These are phyloP conservation scores for Metopia argyrocephala DNA, from an alignment of 2,888 invertebrate species.

Conservation along the genomic window DNA sequence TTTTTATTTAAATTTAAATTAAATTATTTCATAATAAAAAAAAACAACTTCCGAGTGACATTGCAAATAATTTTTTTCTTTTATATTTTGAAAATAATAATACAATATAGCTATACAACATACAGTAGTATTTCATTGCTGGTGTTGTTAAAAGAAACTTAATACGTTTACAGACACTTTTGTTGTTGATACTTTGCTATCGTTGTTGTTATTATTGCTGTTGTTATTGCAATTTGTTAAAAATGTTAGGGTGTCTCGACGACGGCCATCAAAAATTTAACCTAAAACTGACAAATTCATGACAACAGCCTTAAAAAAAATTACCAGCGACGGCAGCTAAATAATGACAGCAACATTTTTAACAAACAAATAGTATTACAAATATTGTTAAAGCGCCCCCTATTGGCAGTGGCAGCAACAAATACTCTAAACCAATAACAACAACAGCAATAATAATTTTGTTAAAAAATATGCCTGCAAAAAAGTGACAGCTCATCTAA, in stretches of 20 bases:
- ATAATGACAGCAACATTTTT: constrained; percentile 58
- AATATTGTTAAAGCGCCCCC: constrained; percentile 60
- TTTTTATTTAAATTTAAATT: too few species aligned
- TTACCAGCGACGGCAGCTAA: constrained; percentile 34
- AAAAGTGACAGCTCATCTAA: constrained; percentile 49
- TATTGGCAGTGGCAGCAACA: constrained; percentile 39
- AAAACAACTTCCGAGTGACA: constrained; percentile 29
- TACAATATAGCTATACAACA: constrained; percentile 12
- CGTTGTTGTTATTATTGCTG: constrained; percentile 16
- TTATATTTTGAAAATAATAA: constrained; percentile 8
- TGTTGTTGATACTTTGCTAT: constrained; percentile 4
- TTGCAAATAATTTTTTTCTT: constrained; percentile 27
- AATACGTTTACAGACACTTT: constrained; percentile 38
- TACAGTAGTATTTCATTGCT: not conserved
- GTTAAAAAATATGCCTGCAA: constrained; percentile 59
- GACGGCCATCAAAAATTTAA: constrained; percentile 68
- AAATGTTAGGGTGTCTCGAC: constrained; percentile 59
- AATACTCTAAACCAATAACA: constrained; percentile 21
- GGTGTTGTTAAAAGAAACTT: constrained; percentile 20
- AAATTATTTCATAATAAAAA: too few species aligned
- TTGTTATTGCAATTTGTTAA: constrained; percentile 18
- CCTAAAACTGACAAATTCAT: constrained; percentile 69
- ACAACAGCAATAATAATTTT: constrained; percentile 35
- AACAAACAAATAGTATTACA: not conserved
- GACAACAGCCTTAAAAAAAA: constrained; percentile 60